These are phyloP conservation scores for Caenorhabditis panamensis DNA, from an alignment of 2,888 invertebrate species.

Conservation along the genomic window DNA sequence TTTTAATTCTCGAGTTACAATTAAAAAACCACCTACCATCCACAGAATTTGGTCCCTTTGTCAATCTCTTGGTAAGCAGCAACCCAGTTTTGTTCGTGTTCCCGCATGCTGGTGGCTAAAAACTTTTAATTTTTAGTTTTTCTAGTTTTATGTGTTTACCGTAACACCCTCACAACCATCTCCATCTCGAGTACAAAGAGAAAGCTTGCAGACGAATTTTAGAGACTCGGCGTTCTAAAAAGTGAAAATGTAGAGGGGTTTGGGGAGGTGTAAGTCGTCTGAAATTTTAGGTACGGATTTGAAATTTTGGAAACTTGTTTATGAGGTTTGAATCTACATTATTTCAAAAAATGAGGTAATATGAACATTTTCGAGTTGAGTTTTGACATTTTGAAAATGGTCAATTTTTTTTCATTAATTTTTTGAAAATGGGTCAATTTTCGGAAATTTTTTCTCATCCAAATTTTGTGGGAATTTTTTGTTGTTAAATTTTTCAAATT, in stretches of 20 bases:
- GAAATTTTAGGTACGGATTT: too few species aligned
- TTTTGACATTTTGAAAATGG: too few species aligned
- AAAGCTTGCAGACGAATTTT: constrained; percentile 69
- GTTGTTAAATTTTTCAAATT: too few species aligned
- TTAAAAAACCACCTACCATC: constrained; percentile 25
- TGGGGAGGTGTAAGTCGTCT: not conserved
- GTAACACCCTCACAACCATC: constrained; percentile 79
- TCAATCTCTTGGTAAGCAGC: constrained; percentile 55
- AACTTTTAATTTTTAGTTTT: not conserved
- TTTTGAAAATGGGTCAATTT: too few species aligned
- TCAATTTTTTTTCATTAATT: too few species aligned
- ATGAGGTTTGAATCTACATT: too few species aligned
- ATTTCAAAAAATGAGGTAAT: too few species aligned
- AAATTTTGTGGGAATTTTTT: too few species aligned
- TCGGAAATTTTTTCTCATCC: too few species aligned
- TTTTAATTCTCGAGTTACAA: not conserved
- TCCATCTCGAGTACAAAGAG: constrained; percentile 77
- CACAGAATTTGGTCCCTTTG: constrained; percentile 43
- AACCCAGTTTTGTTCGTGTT: constrained; percentile 61
- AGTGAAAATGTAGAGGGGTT: not conserved
- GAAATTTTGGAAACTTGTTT: too few species aligned
- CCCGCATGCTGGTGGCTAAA: constrained; percentile 69
- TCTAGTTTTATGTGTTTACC: constrained; percentile 60
- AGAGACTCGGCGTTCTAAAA: constrained; percentile 74
- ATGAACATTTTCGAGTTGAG: too few species aligned